phyloP scores from a whole-genome alignment of 2,113 vertebrate genomes.

The Chlorocebus sabaeus region DNA sequence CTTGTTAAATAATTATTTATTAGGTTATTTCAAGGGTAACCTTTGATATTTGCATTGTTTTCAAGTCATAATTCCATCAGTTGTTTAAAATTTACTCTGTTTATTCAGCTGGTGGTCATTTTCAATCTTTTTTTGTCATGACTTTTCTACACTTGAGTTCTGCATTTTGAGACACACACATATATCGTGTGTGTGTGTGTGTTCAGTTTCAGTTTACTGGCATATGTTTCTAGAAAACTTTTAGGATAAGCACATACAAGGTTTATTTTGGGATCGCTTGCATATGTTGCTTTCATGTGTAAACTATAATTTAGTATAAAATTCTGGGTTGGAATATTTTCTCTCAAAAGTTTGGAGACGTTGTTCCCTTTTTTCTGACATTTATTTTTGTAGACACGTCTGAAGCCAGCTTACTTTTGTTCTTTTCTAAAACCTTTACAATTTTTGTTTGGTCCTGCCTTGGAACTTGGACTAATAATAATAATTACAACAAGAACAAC shows the following conservation, averaged over 20 bases:
- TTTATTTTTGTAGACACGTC: background rate
- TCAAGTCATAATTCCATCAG: background rate
- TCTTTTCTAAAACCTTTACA: constrained; percentile 15
- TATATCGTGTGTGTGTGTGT: background rate
- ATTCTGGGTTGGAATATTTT: background rate
- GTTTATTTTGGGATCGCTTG: background rate
- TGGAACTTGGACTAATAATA: constrained; percentile 32
- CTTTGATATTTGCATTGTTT: background rate
- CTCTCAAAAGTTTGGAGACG: background rate
- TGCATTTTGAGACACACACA: background rate
- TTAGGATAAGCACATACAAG: background rate
- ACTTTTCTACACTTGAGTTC: background rate
- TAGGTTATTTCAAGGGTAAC: background rate
- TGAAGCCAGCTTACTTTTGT: background rate
- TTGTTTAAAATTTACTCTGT: background rate
- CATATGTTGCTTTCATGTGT: background rate
- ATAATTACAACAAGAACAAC: background rate
- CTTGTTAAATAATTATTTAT: background rate
- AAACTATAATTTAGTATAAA: constrained; percentile 7
- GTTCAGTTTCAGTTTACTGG: background rate
- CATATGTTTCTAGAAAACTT: constrained; percentile 4
- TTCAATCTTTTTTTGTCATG: background rate
- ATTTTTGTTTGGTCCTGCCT: constrained; percentile 15
- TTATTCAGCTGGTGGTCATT: background rate
- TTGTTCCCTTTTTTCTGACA: background rate